Evolutionary conservation across 2,888 invertebrate species (phyloP).

Genomic region (Coenonympha arcania): DNA sequence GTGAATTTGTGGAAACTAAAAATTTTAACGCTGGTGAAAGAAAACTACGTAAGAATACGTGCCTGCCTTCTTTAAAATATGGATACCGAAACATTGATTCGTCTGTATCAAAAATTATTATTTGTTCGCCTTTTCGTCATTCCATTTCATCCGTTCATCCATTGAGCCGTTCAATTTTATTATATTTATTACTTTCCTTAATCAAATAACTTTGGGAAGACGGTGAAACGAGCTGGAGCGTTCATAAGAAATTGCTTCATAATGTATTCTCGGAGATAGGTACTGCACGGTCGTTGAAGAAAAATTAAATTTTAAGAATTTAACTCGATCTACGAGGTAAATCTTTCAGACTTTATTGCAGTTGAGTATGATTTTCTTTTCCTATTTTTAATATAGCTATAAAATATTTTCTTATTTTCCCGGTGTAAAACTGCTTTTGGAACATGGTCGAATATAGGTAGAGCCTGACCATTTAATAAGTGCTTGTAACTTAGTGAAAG

Average conservation of each 20-base stretch:
- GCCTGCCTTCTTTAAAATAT: no score
- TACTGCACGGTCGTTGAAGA: background rate
- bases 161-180: background rate
- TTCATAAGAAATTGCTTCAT: background rate
- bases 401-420: no score
- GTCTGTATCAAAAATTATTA: background rate
- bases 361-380: no score
- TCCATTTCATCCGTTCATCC: background rate
- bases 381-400: no score
- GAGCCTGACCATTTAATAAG: no score
- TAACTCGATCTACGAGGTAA: background rate
- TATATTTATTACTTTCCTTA: background rate
- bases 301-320: background rate
- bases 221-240: background rate
- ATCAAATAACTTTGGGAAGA: slow-evolving; percentile 3
- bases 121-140: background rate
- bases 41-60: no score
- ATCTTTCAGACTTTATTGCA: no score
- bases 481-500: no score
- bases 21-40: no score
- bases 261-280: background rate
- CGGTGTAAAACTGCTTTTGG: no score
- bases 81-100: background rate
- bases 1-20: no score
- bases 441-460: no score